Evolutionary conservation across 2,888 invertebrate genomes (phyloP).

Genomic region (Drosophila suboccidentalis): DNA sequence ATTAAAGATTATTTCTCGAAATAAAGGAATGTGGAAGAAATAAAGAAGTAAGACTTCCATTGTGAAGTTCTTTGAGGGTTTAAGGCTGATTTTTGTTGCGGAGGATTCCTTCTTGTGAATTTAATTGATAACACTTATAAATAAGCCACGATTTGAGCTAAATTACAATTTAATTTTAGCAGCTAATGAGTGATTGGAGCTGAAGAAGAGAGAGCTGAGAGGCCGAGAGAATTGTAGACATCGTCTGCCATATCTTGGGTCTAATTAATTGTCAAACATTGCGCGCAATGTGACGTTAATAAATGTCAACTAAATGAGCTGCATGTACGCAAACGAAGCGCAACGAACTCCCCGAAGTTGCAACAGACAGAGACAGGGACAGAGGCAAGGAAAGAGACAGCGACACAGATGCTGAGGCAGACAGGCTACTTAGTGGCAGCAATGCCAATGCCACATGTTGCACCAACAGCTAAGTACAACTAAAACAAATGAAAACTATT

Average conservation of each 20-base stretch:
- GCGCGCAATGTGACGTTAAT: slow-evolving; percentile 80
- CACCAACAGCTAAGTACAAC: slow-evolving; percentile 55
- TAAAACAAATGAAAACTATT: slow-evolving; percentile 80
- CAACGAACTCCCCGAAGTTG: slow-evolving; percentile 50
- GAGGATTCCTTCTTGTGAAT: not conserved
- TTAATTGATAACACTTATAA: slow-evolving; percentile 43
- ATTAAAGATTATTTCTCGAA: too few relatives aligned
- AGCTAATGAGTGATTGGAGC: slow-evolving; percentile 48
- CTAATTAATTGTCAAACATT: slow-evolving; percentile 82
- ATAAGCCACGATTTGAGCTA: slow-evolving; percentile 50
- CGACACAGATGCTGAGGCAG: slow-evolving; percentile 63
- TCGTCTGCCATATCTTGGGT: slow-evolving; percentile 56
- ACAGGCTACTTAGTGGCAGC: slow-evolving; percentile 76
- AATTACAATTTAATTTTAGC: slow-evolving; percentile 27
- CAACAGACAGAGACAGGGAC: slow-evolving; percentile 6
- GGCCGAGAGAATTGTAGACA: slow-evolving; percentile 9
- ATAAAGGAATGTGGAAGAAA: not conserved
- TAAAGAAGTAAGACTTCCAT: not conserved
- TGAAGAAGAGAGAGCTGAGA: not conserved
- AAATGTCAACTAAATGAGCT: slow-evolving; percentile 82
- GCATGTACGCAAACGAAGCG: slow-evolving; percentile 75
- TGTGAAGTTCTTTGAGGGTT: not conserved
- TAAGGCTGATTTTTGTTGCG: not conserved
- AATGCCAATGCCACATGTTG: slow-evolving; percentile 81
- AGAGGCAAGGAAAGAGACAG: slow-evolving; percentile 2